Evolutionary conservation across 30 jellyfish, hydroid and myxozoan species (phyloP), one percentile per base, ranked within the genome.

Genomic region (Aurelia aurita complex sp. Pacific): DNA sequence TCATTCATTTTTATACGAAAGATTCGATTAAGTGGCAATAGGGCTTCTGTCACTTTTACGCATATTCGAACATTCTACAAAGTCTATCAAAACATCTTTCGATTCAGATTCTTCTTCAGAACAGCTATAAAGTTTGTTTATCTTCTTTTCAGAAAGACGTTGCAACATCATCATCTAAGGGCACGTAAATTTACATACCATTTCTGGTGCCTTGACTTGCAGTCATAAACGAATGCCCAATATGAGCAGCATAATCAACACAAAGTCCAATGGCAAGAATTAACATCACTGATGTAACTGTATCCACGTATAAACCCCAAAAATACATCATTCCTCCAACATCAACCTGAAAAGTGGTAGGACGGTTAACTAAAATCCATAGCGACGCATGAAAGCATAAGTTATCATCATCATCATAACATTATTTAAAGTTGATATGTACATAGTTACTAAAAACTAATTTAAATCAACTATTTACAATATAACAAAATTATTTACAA

Each of bases 241-340:
- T 91, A 70, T 91, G 97, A 33, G 96, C 97, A 63, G 97, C 92
- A 64, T 91, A 91, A 73, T 91, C 97, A 23, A 91, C 96, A 17
- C 96, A 91, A 10, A 91, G 82, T 12, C 97, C 97, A 79, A 91
- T 85, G 55, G 97, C 92, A 43, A 91, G 96, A 54, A 91, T 84
- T 33, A 91, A 64, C 85, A 84, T 86, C 55, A 91, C 88, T 29
- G 97, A 85, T 73, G 97, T 84, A 78, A 91, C 97, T 4, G 97
- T 91, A 69, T 91, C 97, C 12, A 91, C 85, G 0, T 91, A 72
- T 81, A 91, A 73, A 13, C 97, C 97, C 97, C 97, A 91, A 85
- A 91, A 91, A 54, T 84, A 95, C 97, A 91, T 91, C 77, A 81
- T 70, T 17, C 96, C 97, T 12, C 94, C 96, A 40, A 91, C 91